Evolutionary conservation across 53 echinoderm and acorn worm genomes (phyloP).

Genomic region (Echinarachnius parma): DNA sequence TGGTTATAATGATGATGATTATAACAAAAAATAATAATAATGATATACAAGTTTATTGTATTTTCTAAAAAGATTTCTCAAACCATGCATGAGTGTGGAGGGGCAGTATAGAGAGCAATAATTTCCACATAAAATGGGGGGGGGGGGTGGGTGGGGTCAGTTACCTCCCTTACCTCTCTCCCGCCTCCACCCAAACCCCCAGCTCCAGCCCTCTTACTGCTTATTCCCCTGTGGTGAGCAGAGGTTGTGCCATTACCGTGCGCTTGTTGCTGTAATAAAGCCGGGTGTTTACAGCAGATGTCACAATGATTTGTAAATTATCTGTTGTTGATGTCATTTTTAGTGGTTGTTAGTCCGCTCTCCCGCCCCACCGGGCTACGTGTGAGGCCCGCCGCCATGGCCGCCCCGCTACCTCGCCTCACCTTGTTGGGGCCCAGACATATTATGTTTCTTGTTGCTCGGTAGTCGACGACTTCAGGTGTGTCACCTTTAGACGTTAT

Average conservation of each 20-base stretch:
- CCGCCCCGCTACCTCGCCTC: slow-evolving; percentile 28
- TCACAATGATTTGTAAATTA: slow-evolving; percentile 55
- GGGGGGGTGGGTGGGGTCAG: too few species aligned
- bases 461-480: too few species aligned
- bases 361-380: slow-evolving; percentile 26
- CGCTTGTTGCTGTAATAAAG: slow-evolving; percentile 53
- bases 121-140: too few species aligned
- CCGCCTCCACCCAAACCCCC: slow-evolving; percentile 7
- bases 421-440: slow-evolving; percentile 1
- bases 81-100: too few species aligned
- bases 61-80: too few species aligned
- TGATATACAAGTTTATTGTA: too few species aligned
- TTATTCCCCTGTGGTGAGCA: too few species aligned
- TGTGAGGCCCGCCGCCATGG: slow-evolving; percentile 34
- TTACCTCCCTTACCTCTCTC: background rate
- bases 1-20: too few species aligned
- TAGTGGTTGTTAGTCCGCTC: slow-evolving; percentile 41
- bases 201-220: too few species aligned
- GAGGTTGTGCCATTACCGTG: slow-evolving; percentile 11
- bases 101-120: too few species aligned
- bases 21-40: too few species aligned
- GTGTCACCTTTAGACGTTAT: slow-evolving; percentile 37
- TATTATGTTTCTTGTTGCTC: slow-evolving; percentile 3
- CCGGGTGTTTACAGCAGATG: slow-evolving; percentile 41
- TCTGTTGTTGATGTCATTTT: slow-evolving; percentile 52